These are phyloP conservation scores for Danaus plexippus DNA, from an alignment of 1,140 invertebrate genomes.

Conservation along the genomic window DNA sequence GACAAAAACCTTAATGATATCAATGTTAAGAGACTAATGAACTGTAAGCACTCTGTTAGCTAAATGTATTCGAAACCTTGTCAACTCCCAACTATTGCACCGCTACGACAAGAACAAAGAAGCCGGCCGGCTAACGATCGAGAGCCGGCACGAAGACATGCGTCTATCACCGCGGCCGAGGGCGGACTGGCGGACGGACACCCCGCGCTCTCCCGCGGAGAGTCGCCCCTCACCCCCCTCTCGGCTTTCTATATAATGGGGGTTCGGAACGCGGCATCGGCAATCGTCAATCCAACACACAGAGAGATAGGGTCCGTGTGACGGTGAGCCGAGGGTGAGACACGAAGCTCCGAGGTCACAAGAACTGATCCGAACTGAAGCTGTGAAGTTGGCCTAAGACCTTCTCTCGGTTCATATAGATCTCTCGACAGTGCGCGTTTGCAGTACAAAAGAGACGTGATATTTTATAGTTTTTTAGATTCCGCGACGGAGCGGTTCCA, in stretches of 20 bases:
- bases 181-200: conserved; percentile 50
- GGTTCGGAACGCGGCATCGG: conserved; percentile 34
- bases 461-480: conserved; percentile 68
- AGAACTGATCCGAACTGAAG: conserved; percentile 70
- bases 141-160: conserved; percentile 39
- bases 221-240: conserved; percentile 44
- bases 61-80: too few species aligned
- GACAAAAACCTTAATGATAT: too few species aligned
- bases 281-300: conserved; percentile 66
- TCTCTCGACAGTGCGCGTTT: conserved; percentile 62
- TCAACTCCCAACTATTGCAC: conserved; percentile 1
- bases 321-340: conserved; percentile 55
- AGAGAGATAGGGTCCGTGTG: conserved; percentile 64
- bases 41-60: too few species aligned
- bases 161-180: conserved; percentile 26
- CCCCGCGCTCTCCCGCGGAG: conserved; percentile 50
- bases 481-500: conserved; percentile 55
- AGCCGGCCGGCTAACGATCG: conserved; percentile 48
- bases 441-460: conserved; percentile 72
- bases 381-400: conserved; percentile 56
- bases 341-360: conserved; percentile 65
- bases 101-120: conserved; percentile 47
- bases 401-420: conserved; percentile 50
- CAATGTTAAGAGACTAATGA: too few species aligned
- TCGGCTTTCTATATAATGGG: conserved; percentile 52